Percentiles rank a stretch among this genome's conserved stretches.
Conservation (phyloP, 2,888 invertebrate genomes). For the Parapristionchus giblindavisi region DNA sequence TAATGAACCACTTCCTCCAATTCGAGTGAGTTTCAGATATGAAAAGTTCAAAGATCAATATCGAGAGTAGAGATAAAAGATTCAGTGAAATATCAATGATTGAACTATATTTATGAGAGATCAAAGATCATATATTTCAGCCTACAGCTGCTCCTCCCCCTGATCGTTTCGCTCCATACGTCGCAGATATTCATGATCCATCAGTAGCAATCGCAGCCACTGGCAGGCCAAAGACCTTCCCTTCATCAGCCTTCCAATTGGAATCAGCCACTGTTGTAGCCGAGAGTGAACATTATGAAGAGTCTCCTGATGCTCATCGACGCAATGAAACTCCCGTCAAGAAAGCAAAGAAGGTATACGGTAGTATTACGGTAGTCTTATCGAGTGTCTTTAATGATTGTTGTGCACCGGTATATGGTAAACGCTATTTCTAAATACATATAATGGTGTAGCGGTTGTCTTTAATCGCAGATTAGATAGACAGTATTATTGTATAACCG, state of each 20-base stretch:
- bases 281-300: background rate
- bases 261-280: constrained; percentile 2
- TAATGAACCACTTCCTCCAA: too few relatives aligned
- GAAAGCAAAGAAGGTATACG: too few relatives aligned
- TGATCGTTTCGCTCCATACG: constrained; percentile 48
- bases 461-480: too few relatives aligned
- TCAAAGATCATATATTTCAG: background rate
- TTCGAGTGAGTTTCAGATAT: too few relatives aligned
- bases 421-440: constrained; percentile 8
- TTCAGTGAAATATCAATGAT: too few relatives aligned
- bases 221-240: background rate
- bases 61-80: too few relatives aligned
- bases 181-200: constrained; percentile 39
- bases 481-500: background rate
- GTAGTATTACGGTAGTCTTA: too few relatives aligned
- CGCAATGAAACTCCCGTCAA: too few relatives aligned
- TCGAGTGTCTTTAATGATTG: too few relatives aligned
- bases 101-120: background rate
- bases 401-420: background rate
- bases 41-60: too few relatives aligned
- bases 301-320: background rate
- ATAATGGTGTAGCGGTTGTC: too few relatives aligned
- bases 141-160: constrained; percentile 50
- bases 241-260: background rate
- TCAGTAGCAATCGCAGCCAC: constrained; percentile 1